Base-by-base conservation (phyloP, 2,888 invertebrate species). In the Drosophila mayaguana region DNA sequence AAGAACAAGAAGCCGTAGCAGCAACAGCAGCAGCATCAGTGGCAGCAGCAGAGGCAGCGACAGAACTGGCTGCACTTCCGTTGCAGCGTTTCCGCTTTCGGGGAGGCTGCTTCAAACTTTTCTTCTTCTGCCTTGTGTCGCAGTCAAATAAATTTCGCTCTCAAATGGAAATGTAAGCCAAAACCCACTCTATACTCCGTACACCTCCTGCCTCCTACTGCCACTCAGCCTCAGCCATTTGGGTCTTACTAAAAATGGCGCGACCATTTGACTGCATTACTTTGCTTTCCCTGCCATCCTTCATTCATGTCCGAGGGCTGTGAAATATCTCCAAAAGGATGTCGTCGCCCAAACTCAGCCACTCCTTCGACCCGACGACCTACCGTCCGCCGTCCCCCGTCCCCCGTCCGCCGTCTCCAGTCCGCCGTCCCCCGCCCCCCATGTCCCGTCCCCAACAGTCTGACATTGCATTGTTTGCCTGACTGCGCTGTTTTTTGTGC, bases 71-170 rank as follows among this genome's bases (percentile, higher is more conserved):
- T 81, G 81, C 84, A 83, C 81, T 81, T 81, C 83, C 83, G 78
- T 66, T 77, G 81, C 78, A 77, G 80, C 78, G 81, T 75, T 81
- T 81, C 81, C 81, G 81, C 43, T 84, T 67, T 63, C 43, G 43
- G 61, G 75, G 68, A 63, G 66, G 75, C 81, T 78, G 79, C 81
- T 84, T 81, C 78, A 81, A 81, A 84, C 79, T 72, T 71, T 83
- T 78, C 78, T 83, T 71, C 78, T 83, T 78, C 75, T 84, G 75
- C 75, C 79, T 75, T 81, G 75, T 81, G 84, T 67, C 79, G 82
- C 85, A 85, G 85, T 84, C 81, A 84, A 85, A 82, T 82, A 82
- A 82, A 82, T 82, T 84, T 85, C 85, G 85, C 81, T 72, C 81
- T 84, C 75, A 84, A 81, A 84, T 84, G 81, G 78, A 79, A 84